These are phyloP conservation scores for Eleutherodactylus coqui DNA, from an alignment of 2,797 vertebrate species.

Conservation along the genomic window DNA sequence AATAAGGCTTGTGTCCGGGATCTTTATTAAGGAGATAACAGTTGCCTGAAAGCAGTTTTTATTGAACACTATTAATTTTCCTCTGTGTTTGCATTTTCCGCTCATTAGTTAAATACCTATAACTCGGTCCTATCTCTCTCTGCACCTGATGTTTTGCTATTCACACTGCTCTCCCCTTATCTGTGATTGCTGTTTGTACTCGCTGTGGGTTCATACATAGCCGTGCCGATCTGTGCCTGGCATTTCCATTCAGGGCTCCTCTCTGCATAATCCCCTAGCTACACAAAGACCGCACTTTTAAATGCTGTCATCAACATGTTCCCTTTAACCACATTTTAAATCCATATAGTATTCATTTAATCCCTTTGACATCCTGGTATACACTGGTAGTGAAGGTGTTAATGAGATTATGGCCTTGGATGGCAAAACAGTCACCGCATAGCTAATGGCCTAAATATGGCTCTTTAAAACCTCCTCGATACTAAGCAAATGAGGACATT, in stretches of 20 bases:
- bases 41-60: slow-evolving; percentile 55
- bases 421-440: slow-evolving; percentile 1
- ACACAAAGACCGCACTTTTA: slow-evolving; percentile 53
- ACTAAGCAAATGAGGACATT: not conserved
- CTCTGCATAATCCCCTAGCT: slow-evolving; percentile 42
- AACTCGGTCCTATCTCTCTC: slow-evolving; percentile 54
- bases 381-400: not conserved
- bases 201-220: slow-evolving; percentile 47
- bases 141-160: slow-evolving; percentile 63
- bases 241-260: slow-evolving; percentile 58
- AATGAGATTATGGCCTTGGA: slow-evolving; percentile 29
- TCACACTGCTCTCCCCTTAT: slow-evolving; percentile 57
- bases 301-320: slow-evolving; percentile 40
- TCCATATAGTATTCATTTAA: slow-evolving; percentile 38
- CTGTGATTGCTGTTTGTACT: slow-evolving; percentile 56
- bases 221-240: slow-evolving; percentile 53
- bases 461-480: slow-evolving; percentile 27
- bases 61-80: slow-evolving; percentile 62
- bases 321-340: slow-evolving; percentile 9
- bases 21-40: slow-evolving; percentile 63
- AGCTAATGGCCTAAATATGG: slow-evolving; percentile 37
- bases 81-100: slow-evolving; percentile 57
- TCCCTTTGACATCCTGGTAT: not conserved
- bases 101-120: slow-evolving; percentile 61
- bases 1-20: slow-evolving; percentile 42